Evolutionary conservation across 2,113 vertebrate genomes (phyloP).

Genomic region (Heterotilapia buettikoferi): DNA sequence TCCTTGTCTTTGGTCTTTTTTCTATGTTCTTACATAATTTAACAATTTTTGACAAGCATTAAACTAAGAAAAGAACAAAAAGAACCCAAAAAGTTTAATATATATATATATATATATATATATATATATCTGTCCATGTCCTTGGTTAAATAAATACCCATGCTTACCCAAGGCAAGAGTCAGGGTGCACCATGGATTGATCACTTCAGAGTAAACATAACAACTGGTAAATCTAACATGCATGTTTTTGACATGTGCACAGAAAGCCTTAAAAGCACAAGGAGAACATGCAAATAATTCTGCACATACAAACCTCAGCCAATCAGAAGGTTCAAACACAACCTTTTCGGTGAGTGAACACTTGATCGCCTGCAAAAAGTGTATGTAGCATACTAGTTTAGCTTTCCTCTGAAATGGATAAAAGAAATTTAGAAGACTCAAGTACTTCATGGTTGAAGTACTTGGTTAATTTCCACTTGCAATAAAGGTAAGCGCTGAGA

Average conservation of each 20-base stretch:
- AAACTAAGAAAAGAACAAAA: not conserved
- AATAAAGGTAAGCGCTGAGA: not conserved
- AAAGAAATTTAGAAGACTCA: not conserved
- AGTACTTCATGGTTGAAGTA: not conserved
- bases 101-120: rapidly evolving
- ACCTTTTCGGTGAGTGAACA: not conserved
- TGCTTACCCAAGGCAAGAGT: not conserved
- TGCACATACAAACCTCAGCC: not conserved
- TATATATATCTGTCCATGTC: not conserved
- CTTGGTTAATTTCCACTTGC: not conserved
- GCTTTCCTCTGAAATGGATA: not conserved
- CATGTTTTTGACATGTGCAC: not conserved
- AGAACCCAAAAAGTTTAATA: not conserved
- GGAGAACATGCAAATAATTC: not conserved
- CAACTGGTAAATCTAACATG: not conserved
- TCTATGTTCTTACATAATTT: not conserved
- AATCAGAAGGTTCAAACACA: not conserved
- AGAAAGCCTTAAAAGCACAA: not conserved
- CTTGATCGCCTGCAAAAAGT: not conserved
- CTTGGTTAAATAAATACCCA: not conserved
- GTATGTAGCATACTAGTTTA: not conserved
- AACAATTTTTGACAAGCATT: not conserved
- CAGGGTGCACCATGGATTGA: not conserved
- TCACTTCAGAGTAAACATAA: not conserved
- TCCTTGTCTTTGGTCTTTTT: not conserved